Evolutionary conservation across 2,888 invertebrate genomes (phyloP).

Genomic region (Drosophila nr. fundita): DNA sequence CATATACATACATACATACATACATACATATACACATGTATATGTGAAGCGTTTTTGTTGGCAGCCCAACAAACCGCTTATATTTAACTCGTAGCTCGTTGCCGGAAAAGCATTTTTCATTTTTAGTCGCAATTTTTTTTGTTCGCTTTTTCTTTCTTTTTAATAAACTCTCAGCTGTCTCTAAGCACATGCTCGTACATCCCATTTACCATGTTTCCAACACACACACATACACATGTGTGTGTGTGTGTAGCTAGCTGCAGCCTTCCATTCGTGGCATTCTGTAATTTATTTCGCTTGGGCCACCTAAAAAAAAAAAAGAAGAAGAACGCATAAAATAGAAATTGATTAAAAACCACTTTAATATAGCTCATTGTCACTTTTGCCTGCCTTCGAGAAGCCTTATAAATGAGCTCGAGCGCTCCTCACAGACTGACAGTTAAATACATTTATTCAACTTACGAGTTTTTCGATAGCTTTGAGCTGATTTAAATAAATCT

Average conservation of each 20-base stretch:
- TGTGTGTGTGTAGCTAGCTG: constrained; percentile 14
- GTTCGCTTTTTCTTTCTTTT: constrained; percentile 49
- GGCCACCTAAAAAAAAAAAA: constrained; percentile 18
- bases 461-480: neutral
- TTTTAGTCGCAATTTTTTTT: constrained; percentile 55
- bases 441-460: constrained; percentile 9
- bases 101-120: constrained; percentile 72
- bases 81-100: constrained; percentile 18
- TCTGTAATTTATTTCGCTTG: constrained; percentile 65
- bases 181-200: constrained; percentile 60
- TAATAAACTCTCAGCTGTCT: constrained; percentile 71
- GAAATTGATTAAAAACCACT: constrained; percentile 76
- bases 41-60: constrained; percentile 6
- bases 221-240: constrained; percentile 1
- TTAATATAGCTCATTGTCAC: constrained; percentile 69
- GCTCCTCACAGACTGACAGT: constrained; percentile 17
- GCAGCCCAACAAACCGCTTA: constrained; percentile 26
- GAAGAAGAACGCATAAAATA: constrained; percentile 24
- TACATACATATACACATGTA: constrained; percentile 4
- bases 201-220: constrained; percentile 48
- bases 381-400: constrained; percentile 34
- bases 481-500: neutral
- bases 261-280: constrained; percentile 44
- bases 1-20: constrained; percentile 11
- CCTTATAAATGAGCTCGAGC: constrained; percentile 41